Percentiles rank a stretch among this genome's conserved stretches.
phyloP scores from a whole-genome alignment of 2,888 invertebrate species.

The Ecliptopera silaceata region DNA sequence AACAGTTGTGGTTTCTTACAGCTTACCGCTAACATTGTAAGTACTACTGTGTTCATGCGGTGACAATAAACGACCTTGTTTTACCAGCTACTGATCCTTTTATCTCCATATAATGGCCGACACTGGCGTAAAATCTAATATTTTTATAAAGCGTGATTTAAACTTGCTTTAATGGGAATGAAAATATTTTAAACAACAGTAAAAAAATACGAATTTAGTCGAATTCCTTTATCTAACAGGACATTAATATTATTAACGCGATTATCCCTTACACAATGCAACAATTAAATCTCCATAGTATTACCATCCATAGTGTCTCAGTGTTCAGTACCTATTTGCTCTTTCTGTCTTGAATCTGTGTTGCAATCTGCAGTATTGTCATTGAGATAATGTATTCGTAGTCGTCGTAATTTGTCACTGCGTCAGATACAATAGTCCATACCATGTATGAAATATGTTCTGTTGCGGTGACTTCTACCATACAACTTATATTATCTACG shows the following conservation, averaged over 20 bases:
- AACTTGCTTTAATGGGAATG: conserved; percentile 41
- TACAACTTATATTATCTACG: conserved; percentile 21
- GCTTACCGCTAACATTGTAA: conserved; percentile 13
- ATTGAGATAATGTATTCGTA: conserved; percentile 43
- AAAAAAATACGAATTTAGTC: not conserved
- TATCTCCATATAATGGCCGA: conserved; percentile 49
- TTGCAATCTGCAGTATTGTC: conserved; percentile 45
- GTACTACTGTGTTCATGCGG: conserved; percentile 40
- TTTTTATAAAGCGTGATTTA: conserved; percentile 42
- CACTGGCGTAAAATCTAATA: conserved; percentile 53
- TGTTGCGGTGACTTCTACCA: conserved; percentile 51
- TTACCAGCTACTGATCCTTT: conserved; percentile 54
- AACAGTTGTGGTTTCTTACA: conserved; percentile 35
- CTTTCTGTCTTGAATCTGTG: conserved; percentile 44
- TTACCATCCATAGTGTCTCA: conserved; percentile 8
- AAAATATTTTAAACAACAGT: conserved; percentile 34
- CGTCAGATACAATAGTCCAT: conserved; percentile 63
- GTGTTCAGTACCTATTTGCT: too few relatives aligned
- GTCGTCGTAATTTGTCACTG: conserved; percentile 60
- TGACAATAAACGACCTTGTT: conserved; percentile 58
- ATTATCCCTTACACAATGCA: conserved; percentile 1
- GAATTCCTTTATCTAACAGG: conserved; percentile 6
- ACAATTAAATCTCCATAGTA: conserved; percentile 5
- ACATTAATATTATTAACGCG: conserved; percentile 22
- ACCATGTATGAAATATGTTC: conserved; percentile 59